Evolutionary conservation across 2,113 vertebrate species (phyloP).

Genomic region (Neoarius graeffei): DNA sequence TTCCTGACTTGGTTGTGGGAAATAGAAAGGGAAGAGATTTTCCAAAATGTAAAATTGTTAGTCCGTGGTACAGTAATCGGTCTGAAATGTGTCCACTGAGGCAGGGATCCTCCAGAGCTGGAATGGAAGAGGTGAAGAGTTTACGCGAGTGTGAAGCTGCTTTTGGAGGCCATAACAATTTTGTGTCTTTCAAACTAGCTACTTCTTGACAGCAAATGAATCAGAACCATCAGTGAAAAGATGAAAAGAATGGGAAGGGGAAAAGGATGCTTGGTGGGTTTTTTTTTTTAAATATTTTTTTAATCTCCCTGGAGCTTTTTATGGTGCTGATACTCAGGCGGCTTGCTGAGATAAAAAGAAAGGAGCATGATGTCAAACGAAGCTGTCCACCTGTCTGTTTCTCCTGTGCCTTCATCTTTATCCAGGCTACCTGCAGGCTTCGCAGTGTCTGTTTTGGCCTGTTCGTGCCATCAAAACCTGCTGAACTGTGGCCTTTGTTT

Average conservation of each 20-base stretch:
- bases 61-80: background rate
- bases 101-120: background rate
- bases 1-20: background rate
- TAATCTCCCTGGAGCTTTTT: slow-evolving; percentile 64
- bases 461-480: slow-evolving; percentile 54
- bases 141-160: background rate
- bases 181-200: background rate
- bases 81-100: background rate
- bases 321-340: slow-evolving; percentile 55
- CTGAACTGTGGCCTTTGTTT: slow-evolving; percentile 51
- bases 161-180: background rate
- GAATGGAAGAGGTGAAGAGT: background rate
- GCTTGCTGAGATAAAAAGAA: slow-evolving; percentile 74
- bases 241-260: slow-evolving; percentile 35
- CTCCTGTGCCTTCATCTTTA: slow-evolving; percentile 63
- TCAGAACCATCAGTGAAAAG: slow-evolving; percentile 59
- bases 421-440: slow-evolving; percentile 57
- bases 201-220: slow-evolving; percentile 56
- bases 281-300: background rate
- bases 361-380: slow-evolving; percentile 68
- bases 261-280: slow-evolving; percentile 59
- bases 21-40: background rate
- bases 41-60: background rate
- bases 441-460: slow-evolving; percentile 53
- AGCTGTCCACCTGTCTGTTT: slow-evolving; percentile 69